phyloP scores from a whole-genome alignment of 2,113 vertebrate species.

The Semicossyphus pulcher region DNA sequence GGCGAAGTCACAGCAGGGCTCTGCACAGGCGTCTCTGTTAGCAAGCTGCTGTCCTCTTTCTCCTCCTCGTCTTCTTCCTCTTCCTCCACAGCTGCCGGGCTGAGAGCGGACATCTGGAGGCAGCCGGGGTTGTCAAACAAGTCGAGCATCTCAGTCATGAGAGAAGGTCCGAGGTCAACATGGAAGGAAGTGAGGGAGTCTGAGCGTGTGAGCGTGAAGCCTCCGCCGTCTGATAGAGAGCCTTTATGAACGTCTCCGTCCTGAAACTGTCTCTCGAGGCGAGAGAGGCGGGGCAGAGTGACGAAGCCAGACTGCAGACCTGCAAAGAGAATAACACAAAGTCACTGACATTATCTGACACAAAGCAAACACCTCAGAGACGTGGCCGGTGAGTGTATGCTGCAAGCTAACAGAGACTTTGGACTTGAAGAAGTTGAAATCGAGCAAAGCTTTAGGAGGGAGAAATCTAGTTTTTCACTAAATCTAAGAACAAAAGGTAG shows the following conservation, averaged over 20 bases:
- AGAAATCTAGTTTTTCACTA: too few species aligned
- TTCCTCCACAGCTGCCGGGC: conserved; percentile 26
- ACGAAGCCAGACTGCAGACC: conserved; percentile 91
- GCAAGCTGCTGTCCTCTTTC: conserved; percentile 52
- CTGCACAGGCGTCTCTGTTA: conserved; percentile 65
- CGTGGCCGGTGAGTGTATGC: too few species aligned
- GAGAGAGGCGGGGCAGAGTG: conserved; percentile 90
- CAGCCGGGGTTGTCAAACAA: conserved; percentile 87
- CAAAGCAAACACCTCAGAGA: too few species aligned
- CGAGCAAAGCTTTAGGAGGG: too few species aligned
- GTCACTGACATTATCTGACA: not conserved
- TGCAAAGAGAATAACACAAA: conserved; percentile 62
- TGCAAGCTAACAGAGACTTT: too few species aligned
- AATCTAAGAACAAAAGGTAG: too few species aligned
- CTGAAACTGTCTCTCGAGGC: conserved; percentile 82
- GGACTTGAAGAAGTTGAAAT: too few species aligned
- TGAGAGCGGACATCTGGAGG: conserved; percentile 41
- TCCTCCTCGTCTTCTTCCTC: conserved; percentile 35
- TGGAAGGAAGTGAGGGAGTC: conserved; percentile 95
- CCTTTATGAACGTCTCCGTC: conserved; percentile 47
- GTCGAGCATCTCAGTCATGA: conserved; percentile 92
- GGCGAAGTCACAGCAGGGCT: conserved; percentile 66
- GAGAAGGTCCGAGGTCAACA: conserved; percentile 93
- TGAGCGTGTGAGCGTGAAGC: conserved; percentile 78
- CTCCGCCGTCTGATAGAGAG: conserved; percentile 45